A percentile compares a stretch with the other conserved stretches of the same genome.
Evolutionary conservation across 2,797 vertebrate species (phyloP).

Genomic region (Todus mexicanus): DNA sequence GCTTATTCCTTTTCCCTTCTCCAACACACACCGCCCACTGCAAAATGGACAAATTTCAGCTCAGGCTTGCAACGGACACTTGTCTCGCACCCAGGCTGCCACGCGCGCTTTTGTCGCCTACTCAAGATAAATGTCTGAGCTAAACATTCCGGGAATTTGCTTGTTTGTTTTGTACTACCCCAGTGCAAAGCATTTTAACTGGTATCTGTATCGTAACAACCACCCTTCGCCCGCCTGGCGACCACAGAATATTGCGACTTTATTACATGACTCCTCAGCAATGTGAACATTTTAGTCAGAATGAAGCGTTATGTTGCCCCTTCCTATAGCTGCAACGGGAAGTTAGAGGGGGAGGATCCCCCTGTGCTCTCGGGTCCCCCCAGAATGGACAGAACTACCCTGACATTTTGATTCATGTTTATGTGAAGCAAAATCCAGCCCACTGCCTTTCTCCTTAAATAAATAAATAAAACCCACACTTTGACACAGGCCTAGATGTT

Average conservation of each 20-base stretch:
- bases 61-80: conserved; percentile 44
- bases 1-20: conserved; percentile 13
- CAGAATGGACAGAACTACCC: neutral
- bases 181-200: neutral
- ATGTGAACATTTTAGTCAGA: no score
- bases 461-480: no score
- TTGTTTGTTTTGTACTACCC: conserved; percentile 21
- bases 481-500: neutral
- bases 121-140: conserved; percentile 69
- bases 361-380: neutral
- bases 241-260: neutral
- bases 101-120: conserved; percentile 71
- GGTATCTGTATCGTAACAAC: neutral
- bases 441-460: neutral
- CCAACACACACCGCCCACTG: conserved; percentile 58
- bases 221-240: neutral
- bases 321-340: neutral
- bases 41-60: conserved; percentile 66
- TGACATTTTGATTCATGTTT: neutral
- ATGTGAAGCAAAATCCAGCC: neutral
- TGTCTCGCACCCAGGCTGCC: conserved; percentile 59
- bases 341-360: neutral
- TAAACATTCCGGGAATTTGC: conserved; percentile 41
- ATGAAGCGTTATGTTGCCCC: neutral
- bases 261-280: no score